These are phyloP conservation scores for Heliconius erato DNA, from an alignment of 2,888 invertebrate species.

Conservation along the genomic window DNA sequence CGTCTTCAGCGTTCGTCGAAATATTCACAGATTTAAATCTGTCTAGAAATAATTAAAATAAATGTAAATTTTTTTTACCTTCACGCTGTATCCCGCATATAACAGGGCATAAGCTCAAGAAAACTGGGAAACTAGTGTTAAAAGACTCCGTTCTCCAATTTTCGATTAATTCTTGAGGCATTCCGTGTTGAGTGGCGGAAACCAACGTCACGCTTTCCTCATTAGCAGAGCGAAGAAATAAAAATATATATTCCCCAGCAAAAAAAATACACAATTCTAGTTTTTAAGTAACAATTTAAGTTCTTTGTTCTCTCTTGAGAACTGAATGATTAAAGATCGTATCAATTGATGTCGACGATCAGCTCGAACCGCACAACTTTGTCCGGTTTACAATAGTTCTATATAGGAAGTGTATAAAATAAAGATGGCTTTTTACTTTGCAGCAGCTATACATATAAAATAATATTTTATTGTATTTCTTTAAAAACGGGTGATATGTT, in stretches of 20 bases:
- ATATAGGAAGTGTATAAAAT: not conserved
- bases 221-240: no score
- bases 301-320: constrained; percentile 22
- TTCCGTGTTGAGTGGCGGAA: no score
- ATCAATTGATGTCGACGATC: constrained; percentile 38
- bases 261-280: no score
- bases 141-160: no score
- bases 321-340: constrained; percentile 37
- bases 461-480: not conserved
- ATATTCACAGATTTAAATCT: not conserved
- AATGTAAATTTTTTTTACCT: no score
- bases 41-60: no score
- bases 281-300: not conserved
- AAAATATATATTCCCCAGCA: no score
- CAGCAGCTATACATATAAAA: not conserved
- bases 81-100: no score
- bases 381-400: constrained; percentile 8
- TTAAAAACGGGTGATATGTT: not conserved
- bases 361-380: constrained; percentile 28
- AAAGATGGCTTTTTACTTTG: not conserved
- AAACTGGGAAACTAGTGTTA: no score
- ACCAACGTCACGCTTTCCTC: no score
- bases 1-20: constrained; percentile 18
- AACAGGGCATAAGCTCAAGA: no score
- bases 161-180: no score